Conservation (phyloP, 2,797 vertebrate species). For the Petrocephalus sullivani region DNA sequence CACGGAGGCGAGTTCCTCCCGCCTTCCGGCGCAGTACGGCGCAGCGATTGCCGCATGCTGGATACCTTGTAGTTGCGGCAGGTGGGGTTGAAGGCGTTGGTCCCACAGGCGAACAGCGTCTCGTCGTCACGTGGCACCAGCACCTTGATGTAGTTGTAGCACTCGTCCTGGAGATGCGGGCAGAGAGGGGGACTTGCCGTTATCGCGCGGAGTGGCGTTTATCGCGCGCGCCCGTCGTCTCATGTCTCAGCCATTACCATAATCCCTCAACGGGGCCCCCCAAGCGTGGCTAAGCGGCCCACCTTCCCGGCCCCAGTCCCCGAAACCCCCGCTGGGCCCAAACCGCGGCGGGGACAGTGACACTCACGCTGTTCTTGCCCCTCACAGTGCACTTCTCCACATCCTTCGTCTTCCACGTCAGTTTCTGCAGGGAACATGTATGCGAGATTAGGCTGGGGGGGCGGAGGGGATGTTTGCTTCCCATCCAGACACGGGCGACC, state of each 20-base stretch:
- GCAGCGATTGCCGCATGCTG: neutral
- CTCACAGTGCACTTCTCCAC: slow-evolving; percentile 75
- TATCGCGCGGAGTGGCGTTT: neutral
- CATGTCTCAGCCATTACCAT: slow-evolving; percentile 29
- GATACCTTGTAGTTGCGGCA: slow-evolving; percentile 89
- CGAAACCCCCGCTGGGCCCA: neutral
- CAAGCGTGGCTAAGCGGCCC: neutral
- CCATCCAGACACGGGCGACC: neutral
- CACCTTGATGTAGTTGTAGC: slow-evolving; percentile 94
- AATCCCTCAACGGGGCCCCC: slow-evolving; percentile 28
- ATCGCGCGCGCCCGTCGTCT: neutral
- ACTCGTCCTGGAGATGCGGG: slow-evolving; percentile 74
- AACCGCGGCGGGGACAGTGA: neutral
- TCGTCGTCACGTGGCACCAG: slow-evolving; percentile 77
- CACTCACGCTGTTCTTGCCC: slow-evolving; percentile 76
- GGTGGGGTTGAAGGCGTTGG: slow-evolving; percentile 88
- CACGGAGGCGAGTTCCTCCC: neutral
- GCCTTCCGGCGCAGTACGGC: neutral
- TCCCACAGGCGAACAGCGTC: slow-evolving; percentile 84
- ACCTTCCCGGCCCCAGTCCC: neutral
- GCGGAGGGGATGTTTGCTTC: too few relatives aligned
- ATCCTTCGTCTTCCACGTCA: slow-evolving; percentile 75
- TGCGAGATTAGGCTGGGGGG: neutral
- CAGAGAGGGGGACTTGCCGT: slow-evolving; percentile 10
- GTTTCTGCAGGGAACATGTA: slow-evolving; percentile 60